Conservation (phyloP, 2,797 vertebrate genomes). For the Crypturellus tataupa region DNA sequence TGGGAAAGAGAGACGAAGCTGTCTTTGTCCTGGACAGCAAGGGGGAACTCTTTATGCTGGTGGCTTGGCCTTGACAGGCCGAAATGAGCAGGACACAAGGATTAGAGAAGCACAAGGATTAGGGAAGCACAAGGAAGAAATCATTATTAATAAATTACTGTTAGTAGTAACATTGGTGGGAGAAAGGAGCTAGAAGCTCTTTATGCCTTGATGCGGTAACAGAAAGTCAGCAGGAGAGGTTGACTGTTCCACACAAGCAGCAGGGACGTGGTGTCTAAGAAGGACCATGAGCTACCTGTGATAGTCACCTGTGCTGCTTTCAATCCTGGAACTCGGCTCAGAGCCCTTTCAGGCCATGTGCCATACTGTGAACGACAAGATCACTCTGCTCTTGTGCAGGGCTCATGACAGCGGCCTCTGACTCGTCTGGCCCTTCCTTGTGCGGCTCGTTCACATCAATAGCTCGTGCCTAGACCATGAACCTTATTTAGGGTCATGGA, state of each 20-base stretch:
- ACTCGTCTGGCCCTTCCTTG: not conserved
- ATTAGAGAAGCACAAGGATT: not conserved
- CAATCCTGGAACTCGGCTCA: not conserved
- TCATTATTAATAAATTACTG: fast-evolving
- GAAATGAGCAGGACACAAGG: too few relatives aligned
- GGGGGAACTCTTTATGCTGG: not conserved
- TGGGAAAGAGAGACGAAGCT: not conserved
- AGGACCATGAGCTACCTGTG: not conserved
- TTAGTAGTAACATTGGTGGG: not conserved
- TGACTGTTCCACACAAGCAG: fast-evolving
- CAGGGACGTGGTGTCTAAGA: fast-evolving
- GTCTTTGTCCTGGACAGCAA: not conserved
- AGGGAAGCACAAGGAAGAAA: not conserved
- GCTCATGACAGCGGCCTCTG: too few relatives aligned
- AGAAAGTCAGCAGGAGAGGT: not conserved
- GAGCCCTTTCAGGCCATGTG: not conserved
- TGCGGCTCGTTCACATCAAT: too few relatives aligned
- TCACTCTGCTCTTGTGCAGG: too few relatives aligned
- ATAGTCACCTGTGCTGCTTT: fast-evolving
- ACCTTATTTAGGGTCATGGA: not conserved
- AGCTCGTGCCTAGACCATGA: not conserved
- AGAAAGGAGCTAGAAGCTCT: not conserved
- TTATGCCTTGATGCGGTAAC: not conserved
- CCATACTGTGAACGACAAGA: too few relatives aligned
- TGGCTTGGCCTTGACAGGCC: not conserved